These are phyloP conservation scores for Cancer borealis DNA, from an alignment of 2,888 invertebrate species.

Conservation along the genomic window DNA sequence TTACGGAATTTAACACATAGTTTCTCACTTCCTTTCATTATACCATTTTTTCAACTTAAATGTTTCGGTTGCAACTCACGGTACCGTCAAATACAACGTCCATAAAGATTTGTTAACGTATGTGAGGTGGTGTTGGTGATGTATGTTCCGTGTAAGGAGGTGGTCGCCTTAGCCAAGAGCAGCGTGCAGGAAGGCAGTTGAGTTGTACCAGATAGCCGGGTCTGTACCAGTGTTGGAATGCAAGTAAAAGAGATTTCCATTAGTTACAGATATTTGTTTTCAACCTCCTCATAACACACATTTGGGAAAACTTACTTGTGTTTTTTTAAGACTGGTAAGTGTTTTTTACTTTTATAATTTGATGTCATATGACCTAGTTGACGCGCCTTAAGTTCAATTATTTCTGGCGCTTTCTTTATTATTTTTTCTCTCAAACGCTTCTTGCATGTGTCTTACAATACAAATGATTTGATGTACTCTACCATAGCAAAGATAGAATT, in stretches of 20 bases:
- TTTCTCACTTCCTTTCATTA: constrained; percentile 51
- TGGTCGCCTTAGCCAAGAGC: constrained; percentile 75
- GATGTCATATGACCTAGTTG: too few relatives aligned
- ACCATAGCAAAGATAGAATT: too few relatives aligned
- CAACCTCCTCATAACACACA: constrained; percentile 7
- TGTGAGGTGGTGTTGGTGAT: constrained; percentile 59
- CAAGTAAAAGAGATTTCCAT: constrained; percentile 75
- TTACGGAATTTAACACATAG: constrained; percentile 52
- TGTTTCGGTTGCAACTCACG: constrained; percentile 51
- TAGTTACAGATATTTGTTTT: constrained; percentile 65
- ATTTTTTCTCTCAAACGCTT: neutral
- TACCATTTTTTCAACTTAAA: constrained; percentile 46
- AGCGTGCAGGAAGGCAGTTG: constrained; percentile 55
- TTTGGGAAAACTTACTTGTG: neutral
- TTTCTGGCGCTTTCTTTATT: neutral
- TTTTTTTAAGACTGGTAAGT: neutral
- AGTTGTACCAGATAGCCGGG: constrained; percentile 71
- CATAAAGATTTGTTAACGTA: constrained; percentile 68
- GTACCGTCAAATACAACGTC: constrained; percentile 74
- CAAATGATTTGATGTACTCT: too few relatives aligned
- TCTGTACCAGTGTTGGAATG: constrained; percentile 75
- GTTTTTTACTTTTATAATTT: neutral
- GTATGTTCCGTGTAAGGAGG: constrained; percentile 61
- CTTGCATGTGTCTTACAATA: too few relatives aligned
- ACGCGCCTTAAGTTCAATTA: neutral